Evolutionary conservation across 2,797 vertebrate genomes (phyloP).

Genomic region (Crenichthys baileyi): DNA sequence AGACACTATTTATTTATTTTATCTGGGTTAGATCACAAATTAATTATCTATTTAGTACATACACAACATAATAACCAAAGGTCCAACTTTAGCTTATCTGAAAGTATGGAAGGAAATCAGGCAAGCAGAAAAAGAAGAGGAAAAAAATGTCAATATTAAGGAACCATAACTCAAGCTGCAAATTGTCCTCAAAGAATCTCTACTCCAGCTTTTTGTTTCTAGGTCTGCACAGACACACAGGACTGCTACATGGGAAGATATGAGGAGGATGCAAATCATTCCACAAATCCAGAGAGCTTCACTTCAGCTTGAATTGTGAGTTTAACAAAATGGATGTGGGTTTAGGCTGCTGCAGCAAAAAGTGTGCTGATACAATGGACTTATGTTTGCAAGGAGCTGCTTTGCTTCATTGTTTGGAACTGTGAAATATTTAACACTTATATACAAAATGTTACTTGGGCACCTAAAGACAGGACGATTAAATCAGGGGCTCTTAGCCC

Average conservation of each 20-base stretch:
- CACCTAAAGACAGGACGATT: not conserved
- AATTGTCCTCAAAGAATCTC: not conserved
- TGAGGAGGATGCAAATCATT: not conserved
- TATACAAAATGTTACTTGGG: not conserved
- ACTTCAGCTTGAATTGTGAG: not conserved
- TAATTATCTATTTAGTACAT: not conserved
- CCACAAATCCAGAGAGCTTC: not conserved
- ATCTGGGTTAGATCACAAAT: not conserved
- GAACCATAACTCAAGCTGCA: too few species aligned
- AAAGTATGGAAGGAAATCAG: not conserved
- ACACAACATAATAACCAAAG: not conserved
- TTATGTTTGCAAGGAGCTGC: not conserved
- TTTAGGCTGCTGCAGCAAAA: not conserved
- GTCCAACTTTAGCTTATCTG: not conserved
- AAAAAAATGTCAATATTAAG: not conserved
- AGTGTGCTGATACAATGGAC: not conserved
- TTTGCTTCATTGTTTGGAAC: not conserved
- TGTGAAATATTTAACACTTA: not conserved
- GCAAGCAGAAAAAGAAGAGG: not conserved
- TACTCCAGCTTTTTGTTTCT: not conserved
- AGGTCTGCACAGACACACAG: not conserved
- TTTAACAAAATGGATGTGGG: constrained; percentile 1
- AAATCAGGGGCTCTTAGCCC: too few species aligned
- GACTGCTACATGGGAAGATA: not conserved
- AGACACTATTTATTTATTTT: not conserved